phyloP scores from a whole-genome alignment of 2,888 invertebrate genomes.

The Mythimna albipuncta region DNA sequence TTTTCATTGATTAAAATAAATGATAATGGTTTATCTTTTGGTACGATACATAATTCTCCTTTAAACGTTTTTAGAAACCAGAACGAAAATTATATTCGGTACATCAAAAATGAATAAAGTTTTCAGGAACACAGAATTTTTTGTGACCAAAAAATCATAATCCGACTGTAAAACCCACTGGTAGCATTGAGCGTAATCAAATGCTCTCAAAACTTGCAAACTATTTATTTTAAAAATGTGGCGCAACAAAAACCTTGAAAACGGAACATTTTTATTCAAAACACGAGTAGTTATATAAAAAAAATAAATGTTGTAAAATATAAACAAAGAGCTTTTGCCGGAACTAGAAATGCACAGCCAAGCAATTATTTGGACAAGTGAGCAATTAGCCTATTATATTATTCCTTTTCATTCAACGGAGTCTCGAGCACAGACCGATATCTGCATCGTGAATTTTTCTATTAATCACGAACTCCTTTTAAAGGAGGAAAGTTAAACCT shows the following conservation, averaged over 20 bases:
- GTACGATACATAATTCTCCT: too few species aligned
- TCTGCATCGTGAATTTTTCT: slow-evolving; percentile 70
- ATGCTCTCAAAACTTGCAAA: slow-evolving; percentile 21
- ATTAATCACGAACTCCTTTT: slow-evolving; percentile 67
- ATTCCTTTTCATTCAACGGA: slow-evolving; percentile 68
- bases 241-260: slow-evolving; percentile 8
- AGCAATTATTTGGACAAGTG: neutral
- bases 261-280: neutral
- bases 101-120: neutral
- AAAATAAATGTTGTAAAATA: neutral
- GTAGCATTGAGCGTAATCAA: slow-evolving; percentile 30
- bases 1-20: too few species aligned
- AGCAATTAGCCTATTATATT: too few species aligned
- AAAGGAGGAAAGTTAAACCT: slow-evolving; percentile 45
- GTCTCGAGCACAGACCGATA: slow-evolving; percentile 60
- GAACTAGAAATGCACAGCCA: neutral
- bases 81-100: neutral
- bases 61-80: neutral
- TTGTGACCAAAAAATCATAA: slow-evolving; percentile 12
- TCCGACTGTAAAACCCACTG: slow-evolving; percentile 16
- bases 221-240: slow-evolving; percentile 1
- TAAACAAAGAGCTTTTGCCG: neutral
- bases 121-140: neutral
- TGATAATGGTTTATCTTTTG: neutral
- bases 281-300: neutral